Base-by-base conservation (phyloP, 30 jellyfish, hydroid and myxozoan species). In the Aurelia sp. region DNA sequence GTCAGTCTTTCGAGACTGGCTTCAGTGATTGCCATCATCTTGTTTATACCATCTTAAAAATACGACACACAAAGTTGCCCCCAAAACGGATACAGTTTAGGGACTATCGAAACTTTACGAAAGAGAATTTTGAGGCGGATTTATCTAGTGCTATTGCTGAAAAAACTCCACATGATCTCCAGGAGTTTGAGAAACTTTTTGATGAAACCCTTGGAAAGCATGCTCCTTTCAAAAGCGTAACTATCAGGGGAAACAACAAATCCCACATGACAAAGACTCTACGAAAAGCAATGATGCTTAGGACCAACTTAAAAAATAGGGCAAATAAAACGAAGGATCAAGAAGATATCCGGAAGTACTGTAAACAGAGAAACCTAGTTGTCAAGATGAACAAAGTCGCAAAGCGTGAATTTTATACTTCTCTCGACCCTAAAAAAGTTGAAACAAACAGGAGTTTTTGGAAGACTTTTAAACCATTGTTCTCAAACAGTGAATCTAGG, bases 1-100 rank as follows among this genome's bases (percentile, higher is more conserved):
- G 81, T 67, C 60, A 81, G 63, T 67, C 91, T 40, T 67, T 81
- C 27, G 88, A 81, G 68, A 81, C 91, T 24, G 77, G 91, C 8
- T 67, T 81, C 40, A 67, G 91, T 31, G 88, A 81, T 48, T 71
- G 22, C 35, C 91, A 47, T 52, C 84, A 81, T 44, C 16, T 80
- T 59, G 20, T 80, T 17, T 47, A 27, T 51, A 81, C 87, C 8
- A 18, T 81, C 51, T 13, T 81, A 63, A 81, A 81, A 68, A 67
- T 52, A 75, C 24, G 8, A 50, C 33, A 27, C 33, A 27, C 33
- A 27, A 27, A 27, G 33, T 27, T 27, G 33, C 33, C 33, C 33
- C 33, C 33, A 27, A 27, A 27, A 27, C 33, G 33, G 33, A 27
- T 27, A 27, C 1, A 27, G 1, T 27, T 27, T 27, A 27, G 33